These are phyloP conservation scores for Eledone cirrhosa DNA, from an alignment of 2,888 invertebrate species.

Conservation along the genomic window DNA sequence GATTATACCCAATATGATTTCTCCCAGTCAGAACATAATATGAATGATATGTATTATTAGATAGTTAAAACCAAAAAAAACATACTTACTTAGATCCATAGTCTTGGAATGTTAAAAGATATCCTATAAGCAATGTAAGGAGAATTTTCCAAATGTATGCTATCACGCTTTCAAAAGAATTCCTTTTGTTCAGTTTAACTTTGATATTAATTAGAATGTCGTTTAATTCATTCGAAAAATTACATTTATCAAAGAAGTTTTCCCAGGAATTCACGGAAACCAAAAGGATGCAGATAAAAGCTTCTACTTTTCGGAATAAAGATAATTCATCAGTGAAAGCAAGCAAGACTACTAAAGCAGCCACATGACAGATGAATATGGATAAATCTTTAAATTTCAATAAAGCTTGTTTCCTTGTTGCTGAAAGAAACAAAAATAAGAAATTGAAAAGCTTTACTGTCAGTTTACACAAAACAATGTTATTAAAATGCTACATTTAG, in stretches of 20 bases:
- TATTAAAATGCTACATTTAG: too few species aligned
- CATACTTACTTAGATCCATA: too few species aligned
- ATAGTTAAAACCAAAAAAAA: too few species aligned
- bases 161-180: conserved; percentile 37
- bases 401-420: not conserved
- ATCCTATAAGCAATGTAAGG: not conserved
- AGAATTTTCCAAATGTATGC: conserved; percentile 40
- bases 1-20: too few species aligned
- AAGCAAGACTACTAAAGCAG: not conserved
- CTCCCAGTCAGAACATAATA: too few species aligned
- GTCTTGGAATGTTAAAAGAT: too few species aligned
- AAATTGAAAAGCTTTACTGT: not conserved
- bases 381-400: not conserved
- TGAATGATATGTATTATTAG: too few species aligned
- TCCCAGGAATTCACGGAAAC: conserved; percentile 55
- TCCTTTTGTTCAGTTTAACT: conserved; percentile 43
- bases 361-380: not conserved
- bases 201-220: conserved; percentile 38
- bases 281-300: conserved; percentile 43
- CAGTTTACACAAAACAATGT: too few species aligned
- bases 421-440: not conserved
- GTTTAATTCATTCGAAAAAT: conserved; percentile 35
- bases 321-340: not conserved
- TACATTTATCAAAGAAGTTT: conserved; percentile 53
- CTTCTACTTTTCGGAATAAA: conserved; percentile 30